Conservation (phyloP, 2,888 invertebrate genomes). For the Cantharis lateralis region DNA sequence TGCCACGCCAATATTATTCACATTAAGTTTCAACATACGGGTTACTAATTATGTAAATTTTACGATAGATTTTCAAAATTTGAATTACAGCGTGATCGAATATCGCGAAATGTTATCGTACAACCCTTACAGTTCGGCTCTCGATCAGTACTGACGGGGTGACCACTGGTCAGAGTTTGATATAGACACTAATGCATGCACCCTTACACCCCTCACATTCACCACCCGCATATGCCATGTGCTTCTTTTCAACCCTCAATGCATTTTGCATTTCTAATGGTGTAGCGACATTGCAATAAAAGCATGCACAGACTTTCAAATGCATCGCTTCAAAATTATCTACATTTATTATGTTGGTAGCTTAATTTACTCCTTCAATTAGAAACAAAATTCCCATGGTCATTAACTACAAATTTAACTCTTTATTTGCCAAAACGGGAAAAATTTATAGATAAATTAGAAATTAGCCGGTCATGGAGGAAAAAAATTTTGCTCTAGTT, state of each 20-base stretch:
- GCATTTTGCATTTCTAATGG: conserved; percentile 29
- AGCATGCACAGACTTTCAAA: conserved; percentile 16
- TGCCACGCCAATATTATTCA: conserved; percentile 14
- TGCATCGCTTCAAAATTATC: not conserved
- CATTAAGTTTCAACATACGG: not conserved
- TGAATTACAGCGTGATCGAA: not conserved
- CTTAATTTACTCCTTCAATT: not conserved
- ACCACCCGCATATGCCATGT: conserved; percentile 45
- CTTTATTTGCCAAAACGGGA: not conserved
- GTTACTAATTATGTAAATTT: not conserved
- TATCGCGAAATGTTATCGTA: conserved; percentile 4
- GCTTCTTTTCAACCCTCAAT: conserved; percentile 34
- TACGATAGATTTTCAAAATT: no score
- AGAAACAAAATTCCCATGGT: not conserved
- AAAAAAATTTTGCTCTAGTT: not conserved
- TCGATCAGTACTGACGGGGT: conserved; percentile 46
- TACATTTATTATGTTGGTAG: not conserved
- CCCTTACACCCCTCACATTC: conserved; percentile 45
- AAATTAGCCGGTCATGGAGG: not conserved
- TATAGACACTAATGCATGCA: conserved; percentile 55
- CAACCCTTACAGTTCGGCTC: conserved; percentile 23
- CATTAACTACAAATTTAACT: not conserved
- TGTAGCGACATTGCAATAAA: conserved; percentile 19
- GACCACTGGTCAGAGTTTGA: conserved; percentile 53
- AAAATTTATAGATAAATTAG: not conserved